phyloP scores from a whole-genome alignment of 1,140 invertebrate genomes.

The Aphaenogaster rudis region DNA sequence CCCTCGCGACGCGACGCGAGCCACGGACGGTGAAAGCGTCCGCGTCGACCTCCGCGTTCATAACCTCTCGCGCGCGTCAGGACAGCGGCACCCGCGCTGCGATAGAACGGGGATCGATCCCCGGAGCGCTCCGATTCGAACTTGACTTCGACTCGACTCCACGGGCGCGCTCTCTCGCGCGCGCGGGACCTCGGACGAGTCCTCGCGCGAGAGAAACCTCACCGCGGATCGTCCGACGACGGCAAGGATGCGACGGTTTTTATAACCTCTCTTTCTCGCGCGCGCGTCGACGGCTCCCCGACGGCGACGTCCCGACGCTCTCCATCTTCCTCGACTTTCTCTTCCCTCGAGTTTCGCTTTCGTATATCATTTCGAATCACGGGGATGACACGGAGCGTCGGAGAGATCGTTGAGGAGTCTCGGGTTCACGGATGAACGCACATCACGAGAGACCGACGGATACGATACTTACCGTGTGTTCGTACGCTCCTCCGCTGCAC shows the following conservation, averaged over 20 bases:
- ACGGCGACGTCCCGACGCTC: not conserved
- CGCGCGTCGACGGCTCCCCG: not conserved
- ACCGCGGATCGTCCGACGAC: conserved; percentile 32
- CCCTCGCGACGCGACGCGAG: not conserved
- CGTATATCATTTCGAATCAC: not conserved
- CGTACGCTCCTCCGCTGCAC: conserved; percentile 15
- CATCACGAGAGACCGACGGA: not conserved
- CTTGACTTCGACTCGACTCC: not conserved
- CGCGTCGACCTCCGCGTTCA: not conserved
- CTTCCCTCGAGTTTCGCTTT: not conserved
- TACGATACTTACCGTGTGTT: conserved; percentile 61
- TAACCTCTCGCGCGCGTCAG: conserved; percentile 16
- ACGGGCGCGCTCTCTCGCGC: too few relatives aligned
- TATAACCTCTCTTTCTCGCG: conserved; percentile 67
- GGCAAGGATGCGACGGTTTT: conserved; percentile 62
- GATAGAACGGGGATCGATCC: not conserved
- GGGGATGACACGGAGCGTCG: not conserved
- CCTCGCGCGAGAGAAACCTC: not conserved
- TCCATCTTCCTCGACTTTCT: not conserved
- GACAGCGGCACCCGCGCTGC: not conserved
- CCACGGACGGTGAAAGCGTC: not conserved
- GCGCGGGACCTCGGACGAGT: not conserved
- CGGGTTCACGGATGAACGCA: not conserved
- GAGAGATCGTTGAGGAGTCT: conserved; percentile 27
- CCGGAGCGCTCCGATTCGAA: not conserved